These are phyloP conservation scores for Trachurus trachurus DNA, from an alignment of 2,797 vertebrate genomes.

Conservation along the genomic window DNA sequence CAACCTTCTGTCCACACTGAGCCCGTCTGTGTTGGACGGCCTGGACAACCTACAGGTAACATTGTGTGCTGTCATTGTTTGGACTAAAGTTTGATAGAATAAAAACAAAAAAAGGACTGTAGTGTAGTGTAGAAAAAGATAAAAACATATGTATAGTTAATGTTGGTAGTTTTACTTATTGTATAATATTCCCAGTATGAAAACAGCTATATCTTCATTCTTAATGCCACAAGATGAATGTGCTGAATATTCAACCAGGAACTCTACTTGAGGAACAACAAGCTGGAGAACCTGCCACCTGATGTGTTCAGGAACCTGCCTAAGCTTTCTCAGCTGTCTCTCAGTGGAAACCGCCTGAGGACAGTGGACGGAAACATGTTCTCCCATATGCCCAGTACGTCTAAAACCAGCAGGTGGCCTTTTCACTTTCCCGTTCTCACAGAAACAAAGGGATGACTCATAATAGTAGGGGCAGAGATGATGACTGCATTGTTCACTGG, in stretches of 20 bases:
- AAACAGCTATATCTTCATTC: too few relatives aligned
- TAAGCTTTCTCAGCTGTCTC: slow-evolving; percentile 81
- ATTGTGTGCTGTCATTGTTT: background rate
- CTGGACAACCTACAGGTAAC: slow-evolving; percentile 80
- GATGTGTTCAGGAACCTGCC: slow-evolving; percentile 80
- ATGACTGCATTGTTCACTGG: background rate
- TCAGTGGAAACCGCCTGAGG: slow-evolving; percentile 86
- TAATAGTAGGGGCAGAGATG: background rate
- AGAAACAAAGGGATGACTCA: slow-evolving; percentile 9
- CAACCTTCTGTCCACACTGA: slow-evolving; percentile 80
- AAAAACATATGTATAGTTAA: background rate
- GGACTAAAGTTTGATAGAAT: background rate
- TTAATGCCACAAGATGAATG: slow-evolving; percentile 18
- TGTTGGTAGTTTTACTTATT: background rate
- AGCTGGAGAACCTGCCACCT: slow-evolving; percentile 76
- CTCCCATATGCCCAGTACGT: slow-evolving; percentile 79
- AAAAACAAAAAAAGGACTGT: too few relatives aligned
- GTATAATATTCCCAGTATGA: too few relatives aligned
- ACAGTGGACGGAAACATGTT: slow-evolving; percentile 82
- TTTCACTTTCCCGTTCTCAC: slow-evolving; percentile 27
- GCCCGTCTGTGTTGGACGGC: slow-evolving; percentile 71
- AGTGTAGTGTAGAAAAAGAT: too few relatives aligned
- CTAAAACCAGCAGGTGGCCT: background rate
- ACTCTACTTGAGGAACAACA: slow-evolving; percentile 86
- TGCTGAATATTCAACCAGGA: slow-evolving; percentile 68